Conservation (phyloP, 1,140 invertebrate genomes). For the Leptoteleia sp. region DNA sequence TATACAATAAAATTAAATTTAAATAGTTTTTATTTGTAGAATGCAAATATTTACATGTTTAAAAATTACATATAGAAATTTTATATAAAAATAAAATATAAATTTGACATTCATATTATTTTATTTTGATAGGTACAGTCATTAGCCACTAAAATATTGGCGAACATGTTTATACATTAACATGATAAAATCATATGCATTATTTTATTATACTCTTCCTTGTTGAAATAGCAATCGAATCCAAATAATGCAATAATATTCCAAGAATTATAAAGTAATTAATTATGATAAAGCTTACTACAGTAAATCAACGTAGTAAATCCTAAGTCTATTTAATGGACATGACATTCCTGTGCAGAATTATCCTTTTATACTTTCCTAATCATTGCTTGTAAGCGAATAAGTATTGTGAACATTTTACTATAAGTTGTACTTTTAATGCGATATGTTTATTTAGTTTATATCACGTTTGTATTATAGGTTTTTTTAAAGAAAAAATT, state of each 20-base stretch:
- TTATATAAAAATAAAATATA: too few species aligned
- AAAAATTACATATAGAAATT: too few species aligned
- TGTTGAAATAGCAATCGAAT: conserved; percentile 1
- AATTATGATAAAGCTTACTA: conserved; percentile 11
- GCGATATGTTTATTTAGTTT: too few species aligned
- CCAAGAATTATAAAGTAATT: conserved; percentile 13
- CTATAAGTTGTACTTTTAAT: conserved; percentile 17
- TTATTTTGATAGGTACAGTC: not conserved
- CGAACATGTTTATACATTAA: conserved; percentile 7
- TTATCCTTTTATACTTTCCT: conserved; percentile 17
- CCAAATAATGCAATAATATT: conserved; percentile 16
- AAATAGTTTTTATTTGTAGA: too few species aligned
- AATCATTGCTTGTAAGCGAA: conserved; percentile 5
- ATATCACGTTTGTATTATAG: too few species aligned
- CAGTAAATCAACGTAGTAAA: conserved; percentile 20
- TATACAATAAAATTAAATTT: too few species aligned
- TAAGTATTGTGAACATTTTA: conserved; percentile 15
- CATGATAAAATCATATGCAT: not conserved
- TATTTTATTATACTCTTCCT: not conserved
- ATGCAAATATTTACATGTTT: too few species aligned
- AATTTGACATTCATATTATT: not conserved
- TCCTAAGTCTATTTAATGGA: conserved; percentile 10
- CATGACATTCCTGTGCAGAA: conserved; percentile 43
- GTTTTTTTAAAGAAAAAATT: conserved; percentile 1
- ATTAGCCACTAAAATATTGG: not conserved